Conservation (phyloP, 2,888 invertebrate genomes). For the Coecobrya sp. region DNA sequence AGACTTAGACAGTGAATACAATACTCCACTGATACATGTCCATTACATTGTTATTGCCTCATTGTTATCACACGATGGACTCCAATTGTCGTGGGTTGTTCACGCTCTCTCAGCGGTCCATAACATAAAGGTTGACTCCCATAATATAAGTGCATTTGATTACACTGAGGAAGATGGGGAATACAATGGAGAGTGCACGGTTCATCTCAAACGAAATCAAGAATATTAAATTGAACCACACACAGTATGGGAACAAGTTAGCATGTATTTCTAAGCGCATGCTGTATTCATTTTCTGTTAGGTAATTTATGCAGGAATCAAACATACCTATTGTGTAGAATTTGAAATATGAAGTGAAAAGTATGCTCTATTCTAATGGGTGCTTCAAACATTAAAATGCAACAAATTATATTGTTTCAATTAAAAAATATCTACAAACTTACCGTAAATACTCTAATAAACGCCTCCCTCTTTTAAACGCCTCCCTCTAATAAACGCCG, state of each 20-base stretch:
- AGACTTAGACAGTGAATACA: background rate
- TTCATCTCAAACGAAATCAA: constrained; percentile 14
- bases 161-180: background rate
- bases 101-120: constrained; percentile 73
- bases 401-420: too few relatives aligned
- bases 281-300: too few relatives aligned
- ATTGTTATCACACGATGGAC: constrained; percentile 62
- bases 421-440: too few relatives aligned
- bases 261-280: too few relatives aligned
- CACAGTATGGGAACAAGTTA: background rate
- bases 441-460: too few relatives aligned
- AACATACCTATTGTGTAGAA: too few relatives aligned
- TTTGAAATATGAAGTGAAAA: too few relatives aligned
- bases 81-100: constrained; percentile 70
- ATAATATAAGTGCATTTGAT: constrained; percentile 39
- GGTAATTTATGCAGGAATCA: too few relatives aligned
- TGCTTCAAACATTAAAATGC: too few relatives aligned
- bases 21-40: background rate
- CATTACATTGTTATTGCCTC: constrained; percentile 42
- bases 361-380: too few relatives aligned
- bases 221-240: background rate
- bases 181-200: constrained; percentile 44
- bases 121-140: constrained; percentile 67
- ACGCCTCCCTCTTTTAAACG: too few relatives aligned
- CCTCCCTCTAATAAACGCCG: too few relatives aligned